phyloP scores from a whole-genome alignment of 2,797 vertebrate genomes.

The Falco rusticolus region DNA sequence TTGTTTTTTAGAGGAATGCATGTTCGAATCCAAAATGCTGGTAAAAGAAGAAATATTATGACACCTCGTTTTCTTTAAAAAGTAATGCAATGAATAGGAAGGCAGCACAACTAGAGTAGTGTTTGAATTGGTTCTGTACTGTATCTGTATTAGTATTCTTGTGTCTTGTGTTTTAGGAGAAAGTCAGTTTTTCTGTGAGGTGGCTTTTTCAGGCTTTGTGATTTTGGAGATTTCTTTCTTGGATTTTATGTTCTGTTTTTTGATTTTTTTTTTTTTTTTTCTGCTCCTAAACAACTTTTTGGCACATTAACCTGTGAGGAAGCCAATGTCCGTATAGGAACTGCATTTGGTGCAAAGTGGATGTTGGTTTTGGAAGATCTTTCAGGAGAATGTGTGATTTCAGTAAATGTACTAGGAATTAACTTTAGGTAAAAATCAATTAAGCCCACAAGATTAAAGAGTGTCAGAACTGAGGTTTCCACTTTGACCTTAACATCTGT shows the following conservation, averaged over 20 bases:
- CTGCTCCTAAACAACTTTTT: not conserved
- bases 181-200: not conserved
- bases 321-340: not conserved
- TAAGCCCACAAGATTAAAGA: not conserved
- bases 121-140: not conserved
- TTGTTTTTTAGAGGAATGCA: not conserved
- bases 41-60: not conserved
- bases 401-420: not conserved
- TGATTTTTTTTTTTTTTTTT: not conserved
- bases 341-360: not conserved
- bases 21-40: not conserved
- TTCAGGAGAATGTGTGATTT: not conserved
- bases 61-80: not conserved
- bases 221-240: not conserved
- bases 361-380: not conserved
- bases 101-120: not conserved
- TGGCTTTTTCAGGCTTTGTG: not conserved
- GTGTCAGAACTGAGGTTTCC: not conserved
- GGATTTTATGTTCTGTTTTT: not conserved
- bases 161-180: not conserved
- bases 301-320: not conserved
- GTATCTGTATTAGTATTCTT: not conserved
- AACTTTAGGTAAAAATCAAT: not conserved
- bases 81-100: not conserved
- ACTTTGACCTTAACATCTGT: slow-evolving; percentile 8